Evolutionary conservation across 1,140 invertebrate genomes (phyloP).

Genomic region (Lepidurus packardi): DNA sequence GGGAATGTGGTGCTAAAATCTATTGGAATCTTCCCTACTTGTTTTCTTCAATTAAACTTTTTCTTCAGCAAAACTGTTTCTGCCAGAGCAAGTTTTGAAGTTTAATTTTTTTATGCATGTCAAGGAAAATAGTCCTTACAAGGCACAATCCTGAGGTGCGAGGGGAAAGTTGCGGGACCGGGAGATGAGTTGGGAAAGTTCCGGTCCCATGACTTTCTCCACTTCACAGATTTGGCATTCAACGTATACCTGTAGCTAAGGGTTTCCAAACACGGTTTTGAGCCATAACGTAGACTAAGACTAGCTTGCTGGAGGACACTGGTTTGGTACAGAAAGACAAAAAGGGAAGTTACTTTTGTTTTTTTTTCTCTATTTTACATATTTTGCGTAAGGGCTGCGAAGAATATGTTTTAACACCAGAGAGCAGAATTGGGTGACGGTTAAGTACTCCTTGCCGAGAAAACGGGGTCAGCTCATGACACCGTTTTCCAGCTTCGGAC

Average conservation of each 20-base stretch:
- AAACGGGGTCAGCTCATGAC: conserved; percentile 11
- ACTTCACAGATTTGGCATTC: neutral
- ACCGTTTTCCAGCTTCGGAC: neutral
- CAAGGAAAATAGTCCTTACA: neutral
- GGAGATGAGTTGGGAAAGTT: conserved; percentile 15
- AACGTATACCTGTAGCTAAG: neutral
- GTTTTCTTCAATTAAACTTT: neutral
- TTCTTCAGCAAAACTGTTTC: neutral
- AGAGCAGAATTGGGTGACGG: neutral
- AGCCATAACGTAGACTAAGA: too few species aligned
- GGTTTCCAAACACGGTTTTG: too few species aligned
- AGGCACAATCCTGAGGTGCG: neutral
- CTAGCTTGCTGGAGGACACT: too few species aligned
- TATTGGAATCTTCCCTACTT: neutral
- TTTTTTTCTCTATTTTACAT: too few species aligned
- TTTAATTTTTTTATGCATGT: too few species aligned
- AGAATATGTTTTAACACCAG: too few species aligned
- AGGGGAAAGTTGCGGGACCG: neutral
- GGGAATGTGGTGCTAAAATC: neutral
- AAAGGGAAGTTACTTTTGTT: too few species aligned
- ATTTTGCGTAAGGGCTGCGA: too few species aligned
- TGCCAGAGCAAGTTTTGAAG: neutral
- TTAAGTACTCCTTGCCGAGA: neutral
- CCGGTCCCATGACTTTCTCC: conserved; percentile 11
- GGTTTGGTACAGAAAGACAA: too few species aligned